A percentile compares a stretch with the other conserved stretches of the same genome.
phyloP scores from a whole-genome alignment of 2,888 invertebrate genomes.

The Acronicta leporina region DNA sequence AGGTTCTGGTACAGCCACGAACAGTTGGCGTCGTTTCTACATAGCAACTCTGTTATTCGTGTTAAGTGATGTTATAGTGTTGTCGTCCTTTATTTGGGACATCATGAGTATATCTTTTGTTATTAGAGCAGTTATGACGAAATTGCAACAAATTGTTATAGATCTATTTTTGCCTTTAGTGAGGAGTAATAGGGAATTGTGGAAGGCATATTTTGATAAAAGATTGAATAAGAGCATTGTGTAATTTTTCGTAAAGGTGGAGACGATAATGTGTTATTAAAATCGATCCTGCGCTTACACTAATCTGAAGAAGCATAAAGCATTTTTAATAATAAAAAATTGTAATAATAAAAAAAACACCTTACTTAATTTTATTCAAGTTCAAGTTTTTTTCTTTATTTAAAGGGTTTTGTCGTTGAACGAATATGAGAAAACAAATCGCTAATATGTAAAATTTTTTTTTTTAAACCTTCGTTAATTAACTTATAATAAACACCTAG shows the following conservation, averaged over 20 bases:
- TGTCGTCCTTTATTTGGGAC: conserved; percentile 17
- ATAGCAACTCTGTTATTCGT: conserved; percentile 5
- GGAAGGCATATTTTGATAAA: not conserved
- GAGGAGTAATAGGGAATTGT: conserved; percentile 2
- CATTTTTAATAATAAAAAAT: too few relatives aligned
- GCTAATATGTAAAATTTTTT: too few relatives aligned
- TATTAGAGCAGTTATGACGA: not conserved
- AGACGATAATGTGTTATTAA: too few relatives aligned
- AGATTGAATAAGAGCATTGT: not conserved
- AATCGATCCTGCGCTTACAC: too few relatives aligned
- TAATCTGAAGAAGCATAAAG: too few relatives aligned
- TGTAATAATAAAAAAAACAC: too few relatives aligned
- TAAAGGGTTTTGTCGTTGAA: too few relatives aligned
- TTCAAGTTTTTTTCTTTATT: too few relatives aligned
- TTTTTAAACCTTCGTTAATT: too few relatives aligned
- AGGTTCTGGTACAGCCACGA: not conserved
- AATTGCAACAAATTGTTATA: conserved; percentile 14
- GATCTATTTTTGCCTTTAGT: conserved; percentile 6
- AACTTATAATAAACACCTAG: too few relatives aligned
- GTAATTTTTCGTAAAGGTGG: not conserved
- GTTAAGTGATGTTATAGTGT: conserved; percentile 3
- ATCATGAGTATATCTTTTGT: not conserved
- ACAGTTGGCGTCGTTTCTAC: conserved; percentile 6
- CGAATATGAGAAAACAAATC: too few relatives aligned
- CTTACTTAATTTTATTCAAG: too few relatives aligned